Evolutionary conservation across 2,113 vertebrate genomes (phyloP).

Genomic region (Saguinus midas): DNA sequence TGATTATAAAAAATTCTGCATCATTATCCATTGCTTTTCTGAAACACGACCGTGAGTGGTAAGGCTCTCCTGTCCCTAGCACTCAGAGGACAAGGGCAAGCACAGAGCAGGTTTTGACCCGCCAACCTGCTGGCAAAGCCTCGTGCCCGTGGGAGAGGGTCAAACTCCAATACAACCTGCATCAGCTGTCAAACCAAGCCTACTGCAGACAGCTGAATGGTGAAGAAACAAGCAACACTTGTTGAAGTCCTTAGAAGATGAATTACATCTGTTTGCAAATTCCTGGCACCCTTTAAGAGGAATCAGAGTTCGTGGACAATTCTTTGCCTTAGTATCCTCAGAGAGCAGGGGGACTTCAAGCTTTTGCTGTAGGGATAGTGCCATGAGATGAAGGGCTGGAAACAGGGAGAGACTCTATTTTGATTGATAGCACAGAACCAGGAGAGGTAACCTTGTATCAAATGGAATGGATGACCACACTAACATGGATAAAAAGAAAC

Average conservation of each 20-base stretch:
- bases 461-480: too few species aligned
- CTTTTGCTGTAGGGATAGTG: background rate
- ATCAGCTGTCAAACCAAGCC: background rate
- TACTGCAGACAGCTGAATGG: background rate
- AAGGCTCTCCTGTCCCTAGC: background rate
- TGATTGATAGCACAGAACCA: background rate
- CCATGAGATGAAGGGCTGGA: background rate
- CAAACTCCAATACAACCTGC: background rate
- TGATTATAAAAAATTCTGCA: constrained; percentile 71
- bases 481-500: background rate
- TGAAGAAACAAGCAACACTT: background rate
- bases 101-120: background rate
- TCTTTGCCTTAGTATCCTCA: background rate
- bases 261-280: background rate
- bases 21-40: constrained; percentile 83
- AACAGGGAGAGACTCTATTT: background rate
- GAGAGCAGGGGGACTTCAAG: background rate
- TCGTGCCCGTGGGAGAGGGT: background rate
- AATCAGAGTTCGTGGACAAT: background rate
- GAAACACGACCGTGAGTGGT: constrained; percentile 75
- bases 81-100: background rate
- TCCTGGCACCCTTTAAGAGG: background rate
- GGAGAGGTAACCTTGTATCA: background rate
- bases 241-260: background rate
- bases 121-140: background rate